A percentile compares a stretch with the other conserved stretches of the same genome.
These are phyloP conservation scores for Bombycilla garrulus DNA, from an alignment of 2,113 vertebrate species.

Conservation along the genomic window DNA sequence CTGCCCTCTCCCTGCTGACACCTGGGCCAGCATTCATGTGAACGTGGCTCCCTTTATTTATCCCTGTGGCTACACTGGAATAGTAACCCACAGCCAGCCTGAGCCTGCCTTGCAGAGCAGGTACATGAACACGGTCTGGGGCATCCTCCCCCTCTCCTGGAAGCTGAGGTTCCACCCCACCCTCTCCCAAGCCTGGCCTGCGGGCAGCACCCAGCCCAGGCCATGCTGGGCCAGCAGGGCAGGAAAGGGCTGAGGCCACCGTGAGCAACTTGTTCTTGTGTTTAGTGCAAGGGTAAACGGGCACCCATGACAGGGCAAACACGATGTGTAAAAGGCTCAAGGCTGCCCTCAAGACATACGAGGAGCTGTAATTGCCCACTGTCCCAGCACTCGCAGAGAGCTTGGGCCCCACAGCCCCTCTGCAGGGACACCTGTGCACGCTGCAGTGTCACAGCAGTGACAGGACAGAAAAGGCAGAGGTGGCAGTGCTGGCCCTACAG, in stretches of 20 bases:
- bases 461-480: neutral
- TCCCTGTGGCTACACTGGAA: neutral
- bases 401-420: fast-evolving
- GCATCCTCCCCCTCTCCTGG: neutral
- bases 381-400: neutral
- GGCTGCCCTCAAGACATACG: neutral
- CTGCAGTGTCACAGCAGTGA: neutral
- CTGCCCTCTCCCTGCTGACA: neutral
- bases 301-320: neutral
- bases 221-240: neutral
- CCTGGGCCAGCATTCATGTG: neutral
- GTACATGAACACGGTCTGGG: neutral
- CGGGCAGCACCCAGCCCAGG: neutral
- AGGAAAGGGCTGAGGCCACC: neutral
- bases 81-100: slow-evolving; percentile 15
- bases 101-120: slow-evolving; percentile 32
- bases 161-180: slow-evolving; percentile 12
- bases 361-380: neutral
- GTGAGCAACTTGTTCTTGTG: neutral
- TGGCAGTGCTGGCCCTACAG: fast-evolving
- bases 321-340: fast-evolving
- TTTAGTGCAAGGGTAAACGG: neutral
- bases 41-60: neutral
- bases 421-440: neutral
- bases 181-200: neutral